phyloP scores from a whole-genome alignment of 2,797 vertebrate species.

The Moxostoma hubbsi region DNA sequence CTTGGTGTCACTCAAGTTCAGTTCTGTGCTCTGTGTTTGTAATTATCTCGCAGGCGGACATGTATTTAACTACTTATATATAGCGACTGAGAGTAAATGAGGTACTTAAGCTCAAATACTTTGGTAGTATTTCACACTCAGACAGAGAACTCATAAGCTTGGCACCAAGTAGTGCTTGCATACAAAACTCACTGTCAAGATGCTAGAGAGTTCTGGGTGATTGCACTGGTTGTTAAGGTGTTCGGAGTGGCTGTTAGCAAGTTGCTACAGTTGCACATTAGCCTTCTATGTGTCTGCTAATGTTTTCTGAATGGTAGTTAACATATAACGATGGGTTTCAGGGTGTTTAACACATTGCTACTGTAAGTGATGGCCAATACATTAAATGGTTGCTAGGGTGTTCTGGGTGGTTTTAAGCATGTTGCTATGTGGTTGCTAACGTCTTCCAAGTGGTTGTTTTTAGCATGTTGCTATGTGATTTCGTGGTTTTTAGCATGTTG shows the following conservation, averaged over 20 bases:
- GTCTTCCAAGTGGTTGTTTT: too few species aligned
- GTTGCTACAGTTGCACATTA: not conserved
- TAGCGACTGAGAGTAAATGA: constrained; percentile 7
- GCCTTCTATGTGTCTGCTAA: too few species aligned
- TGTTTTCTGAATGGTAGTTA: too few species aligned
- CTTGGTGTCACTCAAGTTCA: constrained; percentile 21
- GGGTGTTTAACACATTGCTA: too few species aligned
- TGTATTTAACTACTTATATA: constrained; percentile 15
- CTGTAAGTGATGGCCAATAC: too few species aligned
- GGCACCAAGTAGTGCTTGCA: not conserved
- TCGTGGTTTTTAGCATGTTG: too few species aligned
- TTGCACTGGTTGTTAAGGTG: not conserved
- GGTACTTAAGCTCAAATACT: not conserved
- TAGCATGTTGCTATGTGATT: too few species aligned
- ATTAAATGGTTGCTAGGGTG: too few species aligned
- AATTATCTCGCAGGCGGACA: constrained; percentile 1
- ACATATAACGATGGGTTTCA: too few species aligned
- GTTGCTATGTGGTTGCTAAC: too few species aligned
- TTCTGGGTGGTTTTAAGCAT: too few species aligned
- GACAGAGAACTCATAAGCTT: not conserved
- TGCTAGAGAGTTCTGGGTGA: not conserved
- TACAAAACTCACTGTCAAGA: not conserved
- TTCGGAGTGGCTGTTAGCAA: not conserved
- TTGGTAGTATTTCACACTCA: not conserved
- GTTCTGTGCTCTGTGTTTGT: constrained; percentile 25